Percentiles rank a stretch among this genome's conserved stretches.
phyloP scores from a whole-genome alignment of 2,113 vertebrate species.

The Cynopterus brachyotis region DNA sequence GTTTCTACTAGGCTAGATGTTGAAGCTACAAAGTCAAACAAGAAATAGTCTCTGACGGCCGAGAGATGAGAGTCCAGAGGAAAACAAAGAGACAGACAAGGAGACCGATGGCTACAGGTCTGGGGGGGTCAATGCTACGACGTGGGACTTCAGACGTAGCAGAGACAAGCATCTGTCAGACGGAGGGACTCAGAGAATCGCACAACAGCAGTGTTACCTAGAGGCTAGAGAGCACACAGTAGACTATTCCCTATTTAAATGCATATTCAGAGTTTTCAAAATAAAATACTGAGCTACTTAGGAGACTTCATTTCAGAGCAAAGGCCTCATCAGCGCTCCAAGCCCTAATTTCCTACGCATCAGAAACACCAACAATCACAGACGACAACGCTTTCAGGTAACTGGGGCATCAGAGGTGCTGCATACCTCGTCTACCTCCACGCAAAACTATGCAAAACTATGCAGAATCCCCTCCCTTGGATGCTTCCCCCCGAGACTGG shows the following conservation, averaged over 20 bases:
- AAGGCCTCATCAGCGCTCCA: background rate
- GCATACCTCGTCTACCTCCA: background rate
- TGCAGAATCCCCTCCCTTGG: background rate
- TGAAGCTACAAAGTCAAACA: background rate
- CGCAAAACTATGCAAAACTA: too few species aligned
- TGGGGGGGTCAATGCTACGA: background rate
- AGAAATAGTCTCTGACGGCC: background rate
- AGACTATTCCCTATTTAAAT: background rate
- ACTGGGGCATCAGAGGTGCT: background rate
- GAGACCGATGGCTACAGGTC: background rate
- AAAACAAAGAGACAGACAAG: background rate
- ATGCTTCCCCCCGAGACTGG: background rate
- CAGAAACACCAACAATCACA: background rate
- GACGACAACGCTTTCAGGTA: background rate
- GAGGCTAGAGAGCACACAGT: background rate
- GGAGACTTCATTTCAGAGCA: background rate
- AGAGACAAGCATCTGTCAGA: background rate
- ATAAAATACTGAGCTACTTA: background rate
- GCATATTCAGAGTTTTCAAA: background rate
- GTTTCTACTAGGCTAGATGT: background rate
- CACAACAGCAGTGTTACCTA: background rate
- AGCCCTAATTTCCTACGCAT: background rate
- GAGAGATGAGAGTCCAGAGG: background rate
- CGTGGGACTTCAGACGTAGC: background rate
- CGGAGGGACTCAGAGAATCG: background rate